A percentile compares a stretch with the other conserved stretches of the same genome.
These are phyloP conservation scores for Pitta sordida DNA, from an alignment of 2,113 vertebrate genomes.

Conservation along the genomic window DNA sequence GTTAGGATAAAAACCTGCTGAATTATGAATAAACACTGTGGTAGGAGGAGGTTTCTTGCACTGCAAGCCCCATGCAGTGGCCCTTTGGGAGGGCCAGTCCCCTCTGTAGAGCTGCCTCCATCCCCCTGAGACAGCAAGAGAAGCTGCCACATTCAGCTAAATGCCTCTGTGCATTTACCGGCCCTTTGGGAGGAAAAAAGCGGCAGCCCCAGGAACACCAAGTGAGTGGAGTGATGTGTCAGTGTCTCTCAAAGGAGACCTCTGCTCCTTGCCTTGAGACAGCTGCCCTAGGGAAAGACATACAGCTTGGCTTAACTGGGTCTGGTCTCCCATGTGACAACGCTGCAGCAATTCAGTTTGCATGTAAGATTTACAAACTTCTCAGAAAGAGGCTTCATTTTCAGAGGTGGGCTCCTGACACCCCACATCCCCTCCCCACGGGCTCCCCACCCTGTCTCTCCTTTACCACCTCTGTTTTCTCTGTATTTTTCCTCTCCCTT, in stretches of 20 bases:
- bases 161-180: neutral
- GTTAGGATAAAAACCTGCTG: neutral
- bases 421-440: neutral
- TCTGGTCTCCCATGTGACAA: neutral
- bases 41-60: neutral
- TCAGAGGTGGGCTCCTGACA: neutral
- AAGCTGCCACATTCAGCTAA: neutral
- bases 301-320: neutral
- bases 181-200: rapidly evolving
- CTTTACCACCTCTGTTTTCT: neutral
- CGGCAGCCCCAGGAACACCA: neutral
- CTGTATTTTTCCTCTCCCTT: neutral
- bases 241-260: neutral
- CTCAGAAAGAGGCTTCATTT: neutral
- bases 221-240: neutral
- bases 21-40: neutral
- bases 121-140: neutral
- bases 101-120: neutral
- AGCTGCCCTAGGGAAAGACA: neutral
- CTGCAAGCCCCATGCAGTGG: neutral
- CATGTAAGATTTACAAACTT: neutral
- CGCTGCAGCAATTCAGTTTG: neutral
- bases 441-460: neutral
- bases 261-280: neutral
- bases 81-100: neutral